phyloP scores from a whole-genome alignment of 35 echinoderm and acorn worm genomes.

The Diadema setosum region DNA sequence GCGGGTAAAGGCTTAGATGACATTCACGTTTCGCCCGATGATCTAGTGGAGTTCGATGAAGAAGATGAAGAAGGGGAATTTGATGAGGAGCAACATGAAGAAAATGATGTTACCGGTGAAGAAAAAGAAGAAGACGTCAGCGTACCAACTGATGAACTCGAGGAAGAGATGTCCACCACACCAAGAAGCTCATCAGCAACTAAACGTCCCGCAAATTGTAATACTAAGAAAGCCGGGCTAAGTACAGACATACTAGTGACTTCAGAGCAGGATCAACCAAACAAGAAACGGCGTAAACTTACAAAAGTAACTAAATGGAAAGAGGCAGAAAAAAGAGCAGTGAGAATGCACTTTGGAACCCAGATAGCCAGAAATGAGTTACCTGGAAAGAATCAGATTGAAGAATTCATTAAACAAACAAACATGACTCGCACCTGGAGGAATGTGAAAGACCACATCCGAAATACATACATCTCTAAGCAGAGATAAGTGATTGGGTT shows the following conservation, averaged over 20 bases:
- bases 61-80: not conserved
- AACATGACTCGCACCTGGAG: not conserved
- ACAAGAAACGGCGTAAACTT: not conserved
- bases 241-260: not conserved
- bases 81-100: not conserved
- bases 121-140: not conserved
- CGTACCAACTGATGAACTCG: not conserved
- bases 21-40: not conserved
- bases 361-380: not conserved
- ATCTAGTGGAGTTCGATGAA: not conserved
- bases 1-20: not conserved
- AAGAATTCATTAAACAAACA: not conserved
- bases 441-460: not conserved
- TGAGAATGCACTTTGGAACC: not conserved
- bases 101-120: not conserved
- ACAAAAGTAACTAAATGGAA: not conserved
- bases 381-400: not conserved
- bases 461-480: not conserved
- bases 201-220: not conserved
- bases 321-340: not conserved
- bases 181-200: not conserved
- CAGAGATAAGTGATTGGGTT: not conserved
- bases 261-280: not conserved
- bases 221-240: not conserved
- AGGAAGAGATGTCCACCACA: not conserved